Evolutionary conservation across 2,797 vertebrate species (phyloP).

Genomic region (Lacerta bilineata): DNA sequence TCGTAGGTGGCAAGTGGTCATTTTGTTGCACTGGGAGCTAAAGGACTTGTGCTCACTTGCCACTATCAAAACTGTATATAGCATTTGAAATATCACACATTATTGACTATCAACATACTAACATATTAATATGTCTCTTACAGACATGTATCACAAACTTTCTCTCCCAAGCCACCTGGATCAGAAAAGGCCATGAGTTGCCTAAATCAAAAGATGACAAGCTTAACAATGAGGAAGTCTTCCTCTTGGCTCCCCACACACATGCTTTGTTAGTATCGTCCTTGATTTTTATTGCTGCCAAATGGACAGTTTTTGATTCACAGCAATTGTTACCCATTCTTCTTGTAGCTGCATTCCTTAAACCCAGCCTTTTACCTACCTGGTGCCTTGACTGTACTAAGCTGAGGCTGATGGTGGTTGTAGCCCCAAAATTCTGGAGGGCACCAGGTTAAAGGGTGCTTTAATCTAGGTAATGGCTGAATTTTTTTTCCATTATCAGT

Average conservation of each 20-base stretch:
- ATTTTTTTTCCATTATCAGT: not conserved
- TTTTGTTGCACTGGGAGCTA: not conserved
- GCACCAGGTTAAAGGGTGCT: too few species aligned
- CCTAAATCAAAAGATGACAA: not conserved
- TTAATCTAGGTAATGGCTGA: too few species aligned
- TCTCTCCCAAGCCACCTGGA: not conserved
- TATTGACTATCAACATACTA: not conserved
- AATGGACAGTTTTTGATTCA: not conserved
- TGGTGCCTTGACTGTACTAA: too few species aligned
- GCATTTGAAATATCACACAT: not conserved
- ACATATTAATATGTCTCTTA: not conserved
- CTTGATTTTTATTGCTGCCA: not conserved
- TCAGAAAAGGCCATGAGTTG: not conserved
- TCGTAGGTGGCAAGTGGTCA: not conserved
- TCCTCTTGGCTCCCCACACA: too few species aligned
- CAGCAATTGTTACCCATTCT: not conserved
- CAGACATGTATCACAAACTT: not conserved
- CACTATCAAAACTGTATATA: not conserved
- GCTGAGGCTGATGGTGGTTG: too few species aligned
- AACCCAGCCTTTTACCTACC: not conserved
- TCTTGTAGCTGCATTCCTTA: not conserved
- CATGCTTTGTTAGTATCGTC: not conserved
- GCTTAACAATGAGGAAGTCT: not conserved
- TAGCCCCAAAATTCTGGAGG: too few species aligned
- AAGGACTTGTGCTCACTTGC: not conserved